Evolutionary conservation across 2,113 vertebrate genomes (phyloP).

Genomic region (Aspidoscelis tigris): DNA sequence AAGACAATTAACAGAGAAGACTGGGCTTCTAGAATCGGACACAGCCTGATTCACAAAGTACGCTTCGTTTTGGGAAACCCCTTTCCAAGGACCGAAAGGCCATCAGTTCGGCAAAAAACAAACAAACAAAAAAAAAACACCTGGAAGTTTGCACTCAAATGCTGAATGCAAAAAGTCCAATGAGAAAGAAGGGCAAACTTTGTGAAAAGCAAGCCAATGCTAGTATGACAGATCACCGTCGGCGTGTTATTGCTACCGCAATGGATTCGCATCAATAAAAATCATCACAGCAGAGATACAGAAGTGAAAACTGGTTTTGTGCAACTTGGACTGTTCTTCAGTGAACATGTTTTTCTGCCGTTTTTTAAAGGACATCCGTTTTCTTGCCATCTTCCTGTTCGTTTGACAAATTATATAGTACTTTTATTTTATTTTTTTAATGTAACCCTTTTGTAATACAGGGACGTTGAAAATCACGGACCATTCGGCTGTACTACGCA

Average conservation of each 20-base stretch:
- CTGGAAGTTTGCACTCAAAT: constrained; percentile 10
- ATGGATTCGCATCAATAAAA: constrained; percentile 13
- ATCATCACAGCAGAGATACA: neutral
- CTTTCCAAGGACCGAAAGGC: neutral
- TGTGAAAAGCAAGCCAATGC: constrained; percentile 26
- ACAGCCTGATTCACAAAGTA: constrained; percentile 19
- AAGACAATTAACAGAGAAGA: constrained; percentile 26
- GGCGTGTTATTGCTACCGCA: constrained; percentile 9
- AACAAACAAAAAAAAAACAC: neutral
- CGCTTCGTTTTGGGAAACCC: constrained; percentile 1
- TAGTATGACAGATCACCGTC: neutral
- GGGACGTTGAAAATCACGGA: constrained; percentile 44
- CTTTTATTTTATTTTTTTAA: neutral
- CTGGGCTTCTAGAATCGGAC: constrained; percentile 26
- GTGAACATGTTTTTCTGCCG: neutral
- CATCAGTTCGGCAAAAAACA: neutral
- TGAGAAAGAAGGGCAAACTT: constrained; percentile 24
- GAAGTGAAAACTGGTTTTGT: neutral
- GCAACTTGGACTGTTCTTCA: neutral
- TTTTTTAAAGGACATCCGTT: neutral
- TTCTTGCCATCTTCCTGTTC: neutral
- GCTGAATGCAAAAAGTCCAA: constrained; percentile 11
- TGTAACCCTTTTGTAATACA: constrained; percentile 34
- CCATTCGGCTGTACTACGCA: constrained; percentile 48
- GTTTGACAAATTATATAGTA: neutral